These are phyloP conservation scores for Leptoteleia sp. DNA, from an alignment of 1,140 invertebrate species.

Conservation along the genomic window DNA sequence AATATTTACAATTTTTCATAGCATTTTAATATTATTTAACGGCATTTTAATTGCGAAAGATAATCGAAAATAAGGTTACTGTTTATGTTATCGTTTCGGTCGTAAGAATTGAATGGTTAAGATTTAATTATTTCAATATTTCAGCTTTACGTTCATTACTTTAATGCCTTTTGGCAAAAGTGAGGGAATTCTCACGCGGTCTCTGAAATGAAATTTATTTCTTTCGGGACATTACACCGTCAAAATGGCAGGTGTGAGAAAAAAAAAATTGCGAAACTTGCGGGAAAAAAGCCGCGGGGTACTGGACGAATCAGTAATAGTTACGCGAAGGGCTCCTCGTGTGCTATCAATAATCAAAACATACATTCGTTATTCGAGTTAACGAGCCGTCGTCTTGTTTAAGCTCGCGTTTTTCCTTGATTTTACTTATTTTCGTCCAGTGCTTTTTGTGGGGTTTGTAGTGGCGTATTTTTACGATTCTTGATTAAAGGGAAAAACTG, in stretches of 20 bases:
- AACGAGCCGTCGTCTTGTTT: constrained; percentile 11
- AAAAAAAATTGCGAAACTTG: constrained; percentile 12
- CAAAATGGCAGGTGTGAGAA: constrained; percentile 26
- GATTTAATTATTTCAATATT: too few species aligned
- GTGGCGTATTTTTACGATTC: constrained; percentile 7
- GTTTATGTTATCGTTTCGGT: too few species aligned
- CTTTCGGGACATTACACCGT: constrained; percentile 25
- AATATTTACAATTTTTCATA: too few species aligned
- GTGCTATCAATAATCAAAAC: constrained; percentile 21
- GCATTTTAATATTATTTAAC: too few species aligned
- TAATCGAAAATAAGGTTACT: too few species aligned
- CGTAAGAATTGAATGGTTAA: too few species aligned
- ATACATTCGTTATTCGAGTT: too few species aligned
- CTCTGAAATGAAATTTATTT: constrained; percentile 14
- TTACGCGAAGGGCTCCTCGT: neutral
- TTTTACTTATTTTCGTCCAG: constrained; percentile 2
- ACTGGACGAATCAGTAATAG: constrained; percentile 38
- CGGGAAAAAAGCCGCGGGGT: constrained; percentile 34
- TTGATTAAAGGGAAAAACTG: constrained; percentile 26
- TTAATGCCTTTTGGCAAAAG: too few species aligned
- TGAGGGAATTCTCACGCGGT: neutral
- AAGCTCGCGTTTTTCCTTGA: neutral
- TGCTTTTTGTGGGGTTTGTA: constrained; percentile 4
- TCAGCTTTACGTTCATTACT: too few species aligned
- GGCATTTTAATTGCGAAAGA: too few species aligned